These are phyloP conservation scores for Pagrus major DNA, from an alignment of 2,113 vertebrate genomes.

Conservation along the genomic window DNA sequence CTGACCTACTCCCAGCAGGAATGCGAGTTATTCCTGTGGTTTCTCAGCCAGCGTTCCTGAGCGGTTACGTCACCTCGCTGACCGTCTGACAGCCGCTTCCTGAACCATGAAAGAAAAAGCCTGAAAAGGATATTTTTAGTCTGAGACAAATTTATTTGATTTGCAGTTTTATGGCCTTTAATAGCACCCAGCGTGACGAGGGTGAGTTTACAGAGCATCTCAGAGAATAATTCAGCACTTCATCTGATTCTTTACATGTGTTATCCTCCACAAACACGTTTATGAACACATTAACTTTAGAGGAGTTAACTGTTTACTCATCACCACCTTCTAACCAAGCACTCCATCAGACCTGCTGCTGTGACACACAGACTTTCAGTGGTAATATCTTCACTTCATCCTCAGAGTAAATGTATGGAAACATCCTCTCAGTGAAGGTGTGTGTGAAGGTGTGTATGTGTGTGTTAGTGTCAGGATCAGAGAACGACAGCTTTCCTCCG, in stretches of 20 bases:
- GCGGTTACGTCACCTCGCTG: constrained; percentile 43
- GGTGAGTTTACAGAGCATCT: not conserved
- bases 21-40: constrained; percentile 63
- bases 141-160: constrained; percentile 38
- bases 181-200: constrained; percentile 18
- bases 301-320: too few relatives aligned
- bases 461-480: not conserved
- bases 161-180: constrained; percentile 38
- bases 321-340: too few relatives aligned
- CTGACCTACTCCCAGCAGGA: constrained; percentile 60
- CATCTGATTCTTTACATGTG: constrained; percentile 3
- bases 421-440: constrained; percentile 18
- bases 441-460: constrained; percentile 18
- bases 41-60: constrained; percentile 42
- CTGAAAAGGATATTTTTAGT: constrained; percentile 68
- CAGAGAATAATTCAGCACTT: not conserved
- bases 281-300: too few relatives aligned
- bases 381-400: too few relatives aligned
- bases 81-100: constrained; percentile 53
- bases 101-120: constrained; percentile 54
- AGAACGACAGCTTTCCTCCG: constrained; percentile 14
- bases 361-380: too few relatives aligned
- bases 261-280: not conserved
- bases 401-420: too few relatives aligned
- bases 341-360: too few relatives aligned